phyloP scores from a whole-genome alignment of 2,888 invertebrate genomes.

The Aphrophora alni region DNA sequence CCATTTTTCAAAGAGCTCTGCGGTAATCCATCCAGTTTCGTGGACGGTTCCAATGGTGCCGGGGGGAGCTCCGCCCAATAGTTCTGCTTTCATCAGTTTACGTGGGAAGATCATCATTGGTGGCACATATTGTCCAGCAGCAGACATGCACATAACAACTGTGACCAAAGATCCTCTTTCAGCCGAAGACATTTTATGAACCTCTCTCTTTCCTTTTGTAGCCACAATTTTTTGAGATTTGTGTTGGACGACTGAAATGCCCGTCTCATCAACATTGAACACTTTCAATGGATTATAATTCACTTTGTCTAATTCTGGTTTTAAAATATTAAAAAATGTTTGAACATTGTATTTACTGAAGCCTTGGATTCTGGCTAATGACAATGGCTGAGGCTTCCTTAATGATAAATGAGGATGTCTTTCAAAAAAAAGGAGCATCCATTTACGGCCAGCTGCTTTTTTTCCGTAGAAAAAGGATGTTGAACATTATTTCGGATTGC shows the following conservation, averaged over 20 bases:
- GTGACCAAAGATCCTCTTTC: constrained; percentile 53
- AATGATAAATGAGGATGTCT: not conserved
- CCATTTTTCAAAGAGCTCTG: constrained; percentile 54
- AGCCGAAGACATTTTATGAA: constrained; percentile 52
- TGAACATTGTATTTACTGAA: not conserved
- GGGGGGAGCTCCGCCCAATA: constrained; percentile 52
- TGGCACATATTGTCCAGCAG: constrained; percentile 53
- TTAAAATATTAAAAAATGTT: constrained; percentile 39
- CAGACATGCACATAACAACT: constrained; percentile 52
- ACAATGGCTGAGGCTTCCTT: not conserved
- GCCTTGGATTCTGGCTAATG: not conserved
- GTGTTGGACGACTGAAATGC: constrained; percentile 52
- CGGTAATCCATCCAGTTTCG: constrained; percentile 53
- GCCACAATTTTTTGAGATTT: constrained; percentile 51
- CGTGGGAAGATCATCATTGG: constrained; percentile 53
- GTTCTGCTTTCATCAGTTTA: constrained; percentile 51
- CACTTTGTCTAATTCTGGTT: constrained; percentile 44
- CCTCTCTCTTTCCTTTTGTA: constrained; percentile 53
- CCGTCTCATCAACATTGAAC: constrained; percentile 55
- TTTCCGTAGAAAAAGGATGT: no score
- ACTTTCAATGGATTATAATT: constrained; percentile 49
- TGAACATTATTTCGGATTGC: no score
- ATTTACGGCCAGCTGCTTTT: no score
- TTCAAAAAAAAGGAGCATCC: not conserved
- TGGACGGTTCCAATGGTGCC: constrained; percentile 50